These are phyloP conservation scores for Grammomys dolichurus DNA, from an alignment of 2,113 vertebrate genomes.

Conservation along the genomic window DNA sequence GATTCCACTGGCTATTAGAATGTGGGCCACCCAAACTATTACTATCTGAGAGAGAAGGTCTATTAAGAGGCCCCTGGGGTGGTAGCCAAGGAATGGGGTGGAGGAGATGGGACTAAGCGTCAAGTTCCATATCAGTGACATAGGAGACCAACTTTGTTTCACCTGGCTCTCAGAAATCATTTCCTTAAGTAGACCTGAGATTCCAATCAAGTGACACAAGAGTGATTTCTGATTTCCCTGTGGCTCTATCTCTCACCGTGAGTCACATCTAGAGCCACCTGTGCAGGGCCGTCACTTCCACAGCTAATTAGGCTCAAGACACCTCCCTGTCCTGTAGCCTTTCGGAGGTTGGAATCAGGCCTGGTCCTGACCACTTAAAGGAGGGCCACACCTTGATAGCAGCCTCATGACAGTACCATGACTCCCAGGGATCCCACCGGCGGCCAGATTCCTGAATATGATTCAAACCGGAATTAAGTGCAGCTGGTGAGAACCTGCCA, in stretches of 20 bases:
- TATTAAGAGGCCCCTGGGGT: rapidly evolving
- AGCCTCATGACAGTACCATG: background rate
- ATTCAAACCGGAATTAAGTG: background rate
- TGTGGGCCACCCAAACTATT: rapidly evolving
- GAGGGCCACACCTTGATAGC: background rate
- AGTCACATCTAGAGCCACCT: constrained; percentile 58
- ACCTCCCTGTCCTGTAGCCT: background rate
- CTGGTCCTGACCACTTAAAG: background rate
- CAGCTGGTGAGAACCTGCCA: background rate
- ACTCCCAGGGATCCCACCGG: background rate
- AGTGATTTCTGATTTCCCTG: background rate
- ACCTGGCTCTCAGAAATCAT: background rate
- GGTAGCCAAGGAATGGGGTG: too few relatives aligned
- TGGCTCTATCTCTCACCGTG: constrained; percentile 21
- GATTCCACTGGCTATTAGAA: background rate
- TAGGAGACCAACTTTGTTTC: background rate
- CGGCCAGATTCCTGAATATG: background rate
- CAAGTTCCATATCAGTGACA: background rate
- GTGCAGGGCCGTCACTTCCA: background rate
- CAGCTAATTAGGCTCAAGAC: background rate
- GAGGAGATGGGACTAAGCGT: background rate
- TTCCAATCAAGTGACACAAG: constrained; percentile 62
- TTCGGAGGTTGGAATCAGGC: background rate
- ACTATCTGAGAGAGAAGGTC: background rate
- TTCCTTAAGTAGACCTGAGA: constrained; percentile 22